Percentiles rank a stretch among this genome's conserved stretches.
Evolutionary conservation across 2,113 vertebrate species (phyloP).

Genomic region (human (Homo sapiens)): DNA sequence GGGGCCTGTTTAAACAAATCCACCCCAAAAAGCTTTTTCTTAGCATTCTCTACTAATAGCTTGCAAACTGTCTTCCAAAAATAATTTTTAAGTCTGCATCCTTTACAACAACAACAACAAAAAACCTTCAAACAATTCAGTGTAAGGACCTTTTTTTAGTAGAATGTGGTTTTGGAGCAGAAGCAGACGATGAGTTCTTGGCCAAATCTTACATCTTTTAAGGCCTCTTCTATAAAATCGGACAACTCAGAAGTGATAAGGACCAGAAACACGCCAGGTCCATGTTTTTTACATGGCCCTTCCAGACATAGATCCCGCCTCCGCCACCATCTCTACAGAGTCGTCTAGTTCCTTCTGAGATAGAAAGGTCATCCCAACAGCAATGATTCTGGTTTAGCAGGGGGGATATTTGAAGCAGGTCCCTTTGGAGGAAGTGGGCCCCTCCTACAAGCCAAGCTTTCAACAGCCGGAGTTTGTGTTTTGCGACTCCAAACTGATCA

Average conservation of each 20-base stretch:
- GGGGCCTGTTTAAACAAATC: not conserved
- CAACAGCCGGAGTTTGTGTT: not conserved
- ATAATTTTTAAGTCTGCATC: not conserved
- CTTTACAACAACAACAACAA: not conserved
- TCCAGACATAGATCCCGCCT: not conserved
- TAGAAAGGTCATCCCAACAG: not conserved
- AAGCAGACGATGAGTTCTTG: not conserved
- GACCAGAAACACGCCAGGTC: not conserved
- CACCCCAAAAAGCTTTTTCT: not conserved
- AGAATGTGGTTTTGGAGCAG: not conserved
- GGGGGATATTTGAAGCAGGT: not conserved
- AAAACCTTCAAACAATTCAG: not conserved
- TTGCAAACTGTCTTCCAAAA: not conserved
- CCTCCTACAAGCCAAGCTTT: not conserved
- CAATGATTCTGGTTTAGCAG: not conserved
- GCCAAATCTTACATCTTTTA: not conserved
- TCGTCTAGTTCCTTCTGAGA: not conserved
- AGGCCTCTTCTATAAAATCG: not conserved
- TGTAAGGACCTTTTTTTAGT: not conserved
- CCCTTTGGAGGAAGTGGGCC: not conserved
- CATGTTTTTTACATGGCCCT: not conserved
- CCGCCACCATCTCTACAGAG: not conserved
- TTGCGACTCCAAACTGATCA: not conserved
- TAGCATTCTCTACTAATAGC: not conserved
- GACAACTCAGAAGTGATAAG: not conserved